Evolutionary conservation across 2,797 vertebrate species (phyloP).

Genomic region (Sebastes diploproa): DNA sequence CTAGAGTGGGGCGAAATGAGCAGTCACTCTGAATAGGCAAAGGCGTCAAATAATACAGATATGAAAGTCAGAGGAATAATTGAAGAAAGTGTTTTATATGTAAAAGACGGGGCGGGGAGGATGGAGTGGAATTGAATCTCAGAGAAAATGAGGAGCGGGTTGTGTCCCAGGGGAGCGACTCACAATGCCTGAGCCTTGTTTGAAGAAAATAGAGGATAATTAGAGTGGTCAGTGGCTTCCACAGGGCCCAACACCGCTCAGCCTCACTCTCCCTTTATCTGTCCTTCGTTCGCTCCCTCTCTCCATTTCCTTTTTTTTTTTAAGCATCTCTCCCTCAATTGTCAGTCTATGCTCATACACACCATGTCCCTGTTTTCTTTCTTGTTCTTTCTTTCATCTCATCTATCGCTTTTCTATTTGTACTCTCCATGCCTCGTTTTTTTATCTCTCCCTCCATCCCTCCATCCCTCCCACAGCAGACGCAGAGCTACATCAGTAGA

Average conservation of each 20-base stretch:
- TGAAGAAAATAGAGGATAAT: constrained; percentile 83
- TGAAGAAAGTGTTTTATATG: constrained; percentile 86
- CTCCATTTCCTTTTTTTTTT: constrained; percentile 36
- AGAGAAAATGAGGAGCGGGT: constrained; percentile 74
- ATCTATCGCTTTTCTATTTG: constrained; percentile 28
- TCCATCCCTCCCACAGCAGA: constrained; percentile 37
- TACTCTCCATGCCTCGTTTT: constrained; percentile 11
- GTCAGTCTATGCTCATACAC: constrained; percentile 36
- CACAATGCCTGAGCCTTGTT: constrained; percentile 77
- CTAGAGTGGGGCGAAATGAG: constrained; percentile 68
- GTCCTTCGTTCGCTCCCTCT: constrained; percentile 38
- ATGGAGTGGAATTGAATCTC: constrained; percentile 81
- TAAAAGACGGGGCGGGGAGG: constrained; percentile 77
- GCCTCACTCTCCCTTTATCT: constrained; percentile 49
- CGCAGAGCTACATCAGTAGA: constrained; percentile 56
- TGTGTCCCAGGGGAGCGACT: constrained; percentile 65
- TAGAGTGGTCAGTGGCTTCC: constrained; percentile 79
- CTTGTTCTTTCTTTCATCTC: constrained; percentile 35
- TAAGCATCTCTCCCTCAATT: constrained; percentile 39
- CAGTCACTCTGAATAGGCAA: constrained; percentile 75
- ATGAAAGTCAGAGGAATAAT: constrained; percentile 81
- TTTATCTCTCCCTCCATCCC: constrained; percentile 5
- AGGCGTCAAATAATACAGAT: constrained; percentile 80
- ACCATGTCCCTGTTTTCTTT: constrained; percentile 11
- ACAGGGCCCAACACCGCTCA: constrained; percentile 50